Base-by-base conservation (phyloP, 2,797 vertebrate genomes). In the Chelon labrosus region DNA sequence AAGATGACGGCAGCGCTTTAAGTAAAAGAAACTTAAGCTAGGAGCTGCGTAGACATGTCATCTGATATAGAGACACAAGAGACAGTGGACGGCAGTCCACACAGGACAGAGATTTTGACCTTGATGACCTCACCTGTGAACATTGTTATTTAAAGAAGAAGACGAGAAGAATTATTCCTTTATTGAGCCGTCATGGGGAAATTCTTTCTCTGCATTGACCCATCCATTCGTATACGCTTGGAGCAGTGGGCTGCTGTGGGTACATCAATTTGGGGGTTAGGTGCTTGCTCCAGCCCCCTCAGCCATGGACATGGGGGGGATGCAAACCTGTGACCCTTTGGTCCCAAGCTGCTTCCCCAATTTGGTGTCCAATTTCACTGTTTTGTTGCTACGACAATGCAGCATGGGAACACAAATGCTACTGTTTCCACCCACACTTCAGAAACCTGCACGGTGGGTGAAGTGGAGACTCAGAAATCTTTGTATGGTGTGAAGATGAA, bases 371-470 rank as follows among this genome's bases (percentile, higher is more conserved):
- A 4, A 10, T 66, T 71, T 44, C 19, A 35, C 38, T 8, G 0
- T 27, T 71, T 20, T 52, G 6, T 14, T 7, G 25, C 13, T 61
- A 25, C 16, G 7, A 55, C 14, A 51, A n/a, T 42, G 25, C 13
- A 57, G 16, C 22, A 13, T 44, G 39, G 10, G 39, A 12, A 35
- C 31, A 35, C 31, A 35, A 6, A 35, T 35, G 31, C 31, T 8
- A 35, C 31, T 35, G 31, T 35, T 65, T 49, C 41, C 35, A 25
- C 44, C 4, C 12, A 16, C 41, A 57, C 20, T 31, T 41, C 22
- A 9, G 11, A 77, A 75, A 37, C 42, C 47, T 65, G 31, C 22
- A 27, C 27, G 27, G 47, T 60, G n/a, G 14, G 20, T 63, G 38
- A 38, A 59, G n/a, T 16, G 25, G 13, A 55, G 8, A 47, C 25